These are phyloP conservation scores for Lichenostomus cassidix DNA, from an alignment of 2,113 vertebrate species.

Conservation along the genomic window DNA sequence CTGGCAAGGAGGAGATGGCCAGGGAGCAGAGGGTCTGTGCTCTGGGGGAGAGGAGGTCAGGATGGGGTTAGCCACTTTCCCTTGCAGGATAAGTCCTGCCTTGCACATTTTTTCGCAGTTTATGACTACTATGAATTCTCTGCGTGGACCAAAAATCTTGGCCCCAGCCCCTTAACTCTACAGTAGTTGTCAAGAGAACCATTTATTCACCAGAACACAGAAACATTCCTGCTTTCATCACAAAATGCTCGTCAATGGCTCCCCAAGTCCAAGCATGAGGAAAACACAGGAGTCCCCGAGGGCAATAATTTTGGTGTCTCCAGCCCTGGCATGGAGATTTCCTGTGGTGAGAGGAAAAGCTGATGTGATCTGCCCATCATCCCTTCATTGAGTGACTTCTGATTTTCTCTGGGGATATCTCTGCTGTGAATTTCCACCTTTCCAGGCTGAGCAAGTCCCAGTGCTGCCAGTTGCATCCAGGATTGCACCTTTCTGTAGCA, in stretches of 20 bases:
- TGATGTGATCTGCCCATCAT: not conserved
- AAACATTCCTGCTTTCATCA: not conserved
- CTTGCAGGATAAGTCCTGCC: not conserved
- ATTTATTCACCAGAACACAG: not conserved
- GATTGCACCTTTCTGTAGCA: not conserved
- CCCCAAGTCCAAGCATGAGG: not conserved
- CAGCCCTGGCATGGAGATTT: not conserved
- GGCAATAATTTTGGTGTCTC: not conserved
- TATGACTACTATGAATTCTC: not conserved
- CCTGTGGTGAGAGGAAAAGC: not conserved
- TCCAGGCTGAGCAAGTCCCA: not conserved
- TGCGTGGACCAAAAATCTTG: not conserved
- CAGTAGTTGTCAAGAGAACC: not conserved
- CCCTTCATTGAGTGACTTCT: not conserved
- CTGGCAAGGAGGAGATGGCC: not conserved
- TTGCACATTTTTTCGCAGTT: not conserved
- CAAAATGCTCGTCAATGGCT: accelerated
- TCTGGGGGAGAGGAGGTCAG: not conserved
- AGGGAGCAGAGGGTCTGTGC: not conserved
- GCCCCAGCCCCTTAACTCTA: not conserved
- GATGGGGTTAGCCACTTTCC: not conserved
- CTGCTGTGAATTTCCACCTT: not conserved
- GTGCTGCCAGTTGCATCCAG: not conserved
- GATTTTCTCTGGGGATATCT: not conserved
- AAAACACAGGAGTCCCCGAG: accelerated